A percentile compares a stretch with the other conserved stretches of the same genome.
Conservation (phyloP, 2,888 invertebrate genomes). For the Heliconius sara region DNA sequence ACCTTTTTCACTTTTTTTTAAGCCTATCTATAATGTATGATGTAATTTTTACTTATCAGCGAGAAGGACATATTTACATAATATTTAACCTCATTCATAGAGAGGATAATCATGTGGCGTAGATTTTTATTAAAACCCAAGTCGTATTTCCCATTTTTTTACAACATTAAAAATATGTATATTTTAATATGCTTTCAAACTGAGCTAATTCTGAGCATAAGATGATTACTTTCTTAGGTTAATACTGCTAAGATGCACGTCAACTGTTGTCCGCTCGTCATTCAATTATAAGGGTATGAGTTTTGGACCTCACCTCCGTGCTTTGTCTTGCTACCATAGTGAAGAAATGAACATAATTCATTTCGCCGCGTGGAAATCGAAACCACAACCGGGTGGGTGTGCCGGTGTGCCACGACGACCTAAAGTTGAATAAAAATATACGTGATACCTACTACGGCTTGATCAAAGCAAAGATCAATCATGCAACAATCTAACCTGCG, state of each 20-base stretch:
- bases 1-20: too few species aligned
- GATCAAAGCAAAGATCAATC: too few species aligned
- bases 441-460: too few species aligned
- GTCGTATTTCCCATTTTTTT: neutral
- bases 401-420: too few species aligned
- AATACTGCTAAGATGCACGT: too few species aligned
- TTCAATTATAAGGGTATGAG: neutral
- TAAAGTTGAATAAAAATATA: too few species aligned
- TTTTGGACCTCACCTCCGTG: too few species aligned
- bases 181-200: neutral
- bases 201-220: neutral
- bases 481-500: too few species aligned
- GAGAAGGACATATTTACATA: neutral
- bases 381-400: neutral
- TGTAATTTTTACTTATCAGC: neutral
- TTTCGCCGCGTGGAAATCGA: neutral
- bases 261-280: too few species aligned
- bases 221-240: too few species aligned
- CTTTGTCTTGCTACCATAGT: neutral
- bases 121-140: neutral
- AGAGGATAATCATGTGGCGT: neutral
- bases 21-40: neutral
- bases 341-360: neutral
- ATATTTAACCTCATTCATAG: conserved; percentile 5
- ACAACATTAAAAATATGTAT: neutral